phyloP scores from a whole-genome alignment of 64 coral and sea anemone genomes.

The Montipora sp. region DNA sequence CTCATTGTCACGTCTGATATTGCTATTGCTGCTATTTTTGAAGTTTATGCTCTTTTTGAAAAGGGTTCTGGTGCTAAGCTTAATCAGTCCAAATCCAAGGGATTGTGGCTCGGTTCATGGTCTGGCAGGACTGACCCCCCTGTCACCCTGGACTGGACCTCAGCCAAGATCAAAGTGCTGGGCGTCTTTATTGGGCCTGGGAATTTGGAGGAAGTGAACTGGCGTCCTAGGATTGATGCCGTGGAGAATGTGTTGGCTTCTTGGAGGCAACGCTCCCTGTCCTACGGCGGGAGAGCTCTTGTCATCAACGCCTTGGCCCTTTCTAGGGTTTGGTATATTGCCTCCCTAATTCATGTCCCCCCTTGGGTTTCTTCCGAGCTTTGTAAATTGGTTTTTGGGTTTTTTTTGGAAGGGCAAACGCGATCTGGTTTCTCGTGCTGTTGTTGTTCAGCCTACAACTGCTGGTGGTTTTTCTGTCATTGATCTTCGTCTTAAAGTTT shows the following conservation, averaged over 20 bases:
- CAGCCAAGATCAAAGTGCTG: not conserved
- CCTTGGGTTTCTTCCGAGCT: not conserved
- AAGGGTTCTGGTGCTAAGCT: conserved; percentile 7
- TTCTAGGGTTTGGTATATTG: conserved; percentile 15
- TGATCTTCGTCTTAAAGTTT: not conserved
- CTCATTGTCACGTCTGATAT: not conserved
- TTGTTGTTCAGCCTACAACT: not conserved
- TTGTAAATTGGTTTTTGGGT: not conserved
- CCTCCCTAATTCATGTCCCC: not conserved
- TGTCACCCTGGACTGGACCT: conserved; percentile 8
- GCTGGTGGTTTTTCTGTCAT: conserved; percentile 23
- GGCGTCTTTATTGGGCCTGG: conserved; percentile 17
- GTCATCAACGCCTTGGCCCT: conserved; percentile 39
- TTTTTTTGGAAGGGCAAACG: conserved; percentile 45
- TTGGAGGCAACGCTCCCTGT: not conserved
- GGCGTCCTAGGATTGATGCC: not conserved
- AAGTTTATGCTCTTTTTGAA: not conserved
- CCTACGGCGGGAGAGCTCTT: not conserved
- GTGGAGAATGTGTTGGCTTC: not conserved
- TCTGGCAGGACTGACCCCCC: conserved; percentile 1
- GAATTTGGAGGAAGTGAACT: not conserved
- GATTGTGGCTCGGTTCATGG: conserved; percentile 44
- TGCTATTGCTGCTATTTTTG: not conserved
- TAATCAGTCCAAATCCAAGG: conserved; percentile 24
- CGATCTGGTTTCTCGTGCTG: not conserved